Percentiles rank a stretch among this genome's conserved stretches.
phyloP scores from a whole-genome alignment of 2,888 invertebrate genomes.

The Lasioglossum oenotherae region DNA sequence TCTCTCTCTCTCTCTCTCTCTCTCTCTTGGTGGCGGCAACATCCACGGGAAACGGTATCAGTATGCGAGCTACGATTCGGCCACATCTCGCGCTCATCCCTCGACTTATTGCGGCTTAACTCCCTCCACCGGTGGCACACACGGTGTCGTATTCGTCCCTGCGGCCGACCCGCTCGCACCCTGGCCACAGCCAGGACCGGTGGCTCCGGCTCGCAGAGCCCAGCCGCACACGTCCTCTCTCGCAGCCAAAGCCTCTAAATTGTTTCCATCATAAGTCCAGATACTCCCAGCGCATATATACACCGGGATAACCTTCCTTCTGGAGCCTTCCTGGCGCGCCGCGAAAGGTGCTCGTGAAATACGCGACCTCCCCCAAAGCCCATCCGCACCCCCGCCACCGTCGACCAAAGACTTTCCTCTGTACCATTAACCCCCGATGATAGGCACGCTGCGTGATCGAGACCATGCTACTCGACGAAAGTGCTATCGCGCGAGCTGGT shows the following conservation, averaged over 20 bases:
- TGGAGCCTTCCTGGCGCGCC: constrained; percentile 59
- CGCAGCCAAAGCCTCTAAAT: constrained; percentile 83
- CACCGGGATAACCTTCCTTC: constrained; percentile 78
- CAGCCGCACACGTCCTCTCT: constrained; percentile 72
- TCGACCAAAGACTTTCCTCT: background rate
- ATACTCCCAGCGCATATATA: constrained; percentile 82
- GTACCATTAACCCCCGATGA: constrained; percentile 78
- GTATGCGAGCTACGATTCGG: constrained; percentile 84
- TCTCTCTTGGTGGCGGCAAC: constrained; percentile 29
- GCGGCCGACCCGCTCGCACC: constrained; percentile 63
- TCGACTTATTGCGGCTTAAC: constrained; percentile 84
- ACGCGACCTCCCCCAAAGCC: constrained; percentile 71
- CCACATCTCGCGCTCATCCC: constrained; percentile 84
- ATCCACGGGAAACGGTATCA: constrained; percentile 79
- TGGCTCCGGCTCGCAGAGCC: constrained; percentile 36
- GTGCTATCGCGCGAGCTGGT: background rate
- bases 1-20: no score
- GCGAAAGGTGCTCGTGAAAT: constrained; percentile 74
- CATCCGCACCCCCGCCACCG: background rate
- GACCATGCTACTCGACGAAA: background rate
- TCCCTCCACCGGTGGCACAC: constrained; percentile 68
- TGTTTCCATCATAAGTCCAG: constrained; percentile 85
- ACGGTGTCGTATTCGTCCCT: constrained; percentile 67
- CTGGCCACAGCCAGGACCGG: constrained; percentile 61
- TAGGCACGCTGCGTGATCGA: constrained; percentile 52